Base-by-base conservation (phyloP, 2,113 vertebrate genomes). In the Ageneiosus marmoratus region DNA sequence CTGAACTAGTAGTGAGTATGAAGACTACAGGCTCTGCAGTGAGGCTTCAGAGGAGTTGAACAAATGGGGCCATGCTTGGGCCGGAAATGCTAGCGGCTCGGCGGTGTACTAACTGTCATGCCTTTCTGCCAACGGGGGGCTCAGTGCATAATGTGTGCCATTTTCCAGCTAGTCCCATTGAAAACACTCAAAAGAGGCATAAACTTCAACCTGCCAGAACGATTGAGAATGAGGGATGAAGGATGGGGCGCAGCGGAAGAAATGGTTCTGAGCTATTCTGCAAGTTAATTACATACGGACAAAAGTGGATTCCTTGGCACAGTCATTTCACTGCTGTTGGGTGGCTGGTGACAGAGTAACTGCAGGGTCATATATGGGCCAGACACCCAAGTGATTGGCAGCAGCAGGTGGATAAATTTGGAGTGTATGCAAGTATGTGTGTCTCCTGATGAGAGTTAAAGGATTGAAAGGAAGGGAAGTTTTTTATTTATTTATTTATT, bases 161-260 rank as follows among this genome's bases (percentile, higher is more conserved):
- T 67, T 84, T 86, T 90, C 88, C 88, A 58, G 83, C 87, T 92
- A 87, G 89, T 92, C 80, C 87, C 76, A 89, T 90, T 88, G 79
- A 94, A 94, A 94, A 90, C 89, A 90, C 86, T 90, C 89, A 93
- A 92, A 88, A 90, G 86, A 91, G 32, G 90, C 88, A 92, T 92
- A 86, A 87, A 84, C 86, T 90, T 86, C 84, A 82, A 88, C 50
- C 76, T 46, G 24, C 84, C 58, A 44, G 62, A 86, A 72, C 86
- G 84, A 83, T 65, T 73, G 82, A 84, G 80, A 75, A 67, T 15
- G 82, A 84, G 44, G 77, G 76, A 84, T 86, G 58, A 67, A 81
- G 81, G 41, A 81, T 77, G 60, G 74, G 77, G 77, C 83, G 85
- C 85, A 75, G 60, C 56, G 83, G 85, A 79, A 84, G 81, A 89